These are phyloP conservation scores for Lymantria dispar DNA, from an alignment of 2,888 invertebrate genomes.

Conservation along the genomic window DNA sequence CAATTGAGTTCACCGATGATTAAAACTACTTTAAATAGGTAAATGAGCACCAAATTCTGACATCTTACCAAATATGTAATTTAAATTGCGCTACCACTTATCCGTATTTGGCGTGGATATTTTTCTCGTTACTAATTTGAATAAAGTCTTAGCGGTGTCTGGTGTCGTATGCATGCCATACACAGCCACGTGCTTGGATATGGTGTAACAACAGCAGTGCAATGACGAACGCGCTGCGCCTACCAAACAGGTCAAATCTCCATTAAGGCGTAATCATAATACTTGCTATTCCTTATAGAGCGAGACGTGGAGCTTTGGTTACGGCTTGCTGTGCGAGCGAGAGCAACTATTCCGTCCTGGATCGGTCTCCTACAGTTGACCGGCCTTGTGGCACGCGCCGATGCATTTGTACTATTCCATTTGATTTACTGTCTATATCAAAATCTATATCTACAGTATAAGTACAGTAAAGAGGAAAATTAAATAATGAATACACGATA, in stretches of 20 bases:
- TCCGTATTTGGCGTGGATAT: slow-evolving; percentile 50
- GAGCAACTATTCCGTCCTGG: slow-evolving; percentile 40
- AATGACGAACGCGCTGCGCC: slow-evolving; percentile 57
- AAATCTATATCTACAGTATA: slow-evolving; percentile 42
- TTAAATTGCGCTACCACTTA: slow-evolving; percentile 47
- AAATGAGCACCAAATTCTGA: slow-evolving; percentile 50
- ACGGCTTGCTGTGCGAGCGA: slow-evolving; percentile 49
- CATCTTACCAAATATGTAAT: slow-evolving; percentile 56
- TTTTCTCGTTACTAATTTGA: slow-evolving; percentile 57
- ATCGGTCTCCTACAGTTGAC: slow-evolving; percentile 62
- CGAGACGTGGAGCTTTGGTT: slow-evolving; percentile 16
- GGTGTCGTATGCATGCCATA: slow-evolving; percentile 55
- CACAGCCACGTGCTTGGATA: slow-evolving; percentile 53
- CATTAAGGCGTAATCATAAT: slow-evolving; percentile 58
- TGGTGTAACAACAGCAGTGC: slow-evolving; percentile 49
- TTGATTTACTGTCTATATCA: slow-evolving; percentile 68
- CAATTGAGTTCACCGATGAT: slow-evolving; percentile 9
- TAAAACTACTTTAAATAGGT: slow-evolving; percentile 23
- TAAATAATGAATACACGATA: too few species aligned
- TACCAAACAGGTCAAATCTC: slow-evolving; percentile 50
- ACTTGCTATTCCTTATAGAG: slow-evolving; percentile 54
- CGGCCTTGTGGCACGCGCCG: slow-evolving; percentile 78
- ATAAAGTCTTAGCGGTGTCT: slow-evolving; percentile 68
- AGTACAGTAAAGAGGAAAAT: too few species aligned
- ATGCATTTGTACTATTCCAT: slow-evolving; percentile 50